Evolutionary conservation across 2,797 vertebrate species (phyloP).

Genomic region (Masticophis lateralis): DNA sequence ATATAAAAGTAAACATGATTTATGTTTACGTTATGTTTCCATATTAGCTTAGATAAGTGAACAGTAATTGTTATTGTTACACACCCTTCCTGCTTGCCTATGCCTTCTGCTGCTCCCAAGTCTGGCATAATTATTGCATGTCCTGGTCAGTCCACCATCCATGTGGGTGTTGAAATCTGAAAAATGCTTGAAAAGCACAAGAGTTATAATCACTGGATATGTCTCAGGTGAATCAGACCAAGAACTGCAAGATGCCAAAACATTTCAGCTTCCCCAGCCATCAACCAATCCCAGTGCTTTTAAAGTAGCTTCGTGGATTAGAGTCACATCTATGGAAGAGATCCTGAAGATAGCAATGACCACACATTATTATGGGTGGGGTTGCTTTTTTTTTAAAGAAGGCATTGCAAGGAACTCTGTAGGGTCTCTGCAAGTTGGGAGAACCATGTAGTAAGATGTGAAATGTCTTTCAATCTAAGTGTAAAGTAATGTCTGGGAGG

Average conservation of each 20-base stretch:
- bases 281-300: not conserved
- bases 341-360: not conserved
- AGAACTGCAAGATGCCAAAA: not conserved
- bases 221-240: not conserved
- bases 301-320: not conserved
- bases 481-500: not conserved
- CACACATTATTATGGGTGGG: too few relatives aligned
- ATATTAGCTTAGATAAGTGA: not conserved
- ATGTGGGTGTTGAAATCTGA: not conserved
- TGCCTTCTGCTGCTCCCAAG: not conserved
- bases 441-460: not conserved
- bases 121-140: not conserved
- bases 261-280: not conserved
- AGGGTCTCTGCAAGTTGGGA: not conserved
- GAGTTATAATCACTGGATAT: not conserved
- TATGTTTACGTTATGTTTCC: not conserved
- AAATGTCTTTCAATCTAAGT: not conserved
- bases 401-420: not conserved
- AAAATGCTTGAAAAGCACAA: not conserved
- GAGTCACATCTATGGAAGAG: not conserved
- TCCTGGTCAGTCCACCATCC: not conserved
- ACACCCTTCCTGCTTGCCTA: not conserved
- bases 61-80: not conserved
- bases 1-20: not conserved
- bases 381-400: not conserved